These are phyloP conservation scores for Myotis vivesi DNA, from an alignment of 2,797 vertebrate species.

Conservation along the genomic window DNA sequence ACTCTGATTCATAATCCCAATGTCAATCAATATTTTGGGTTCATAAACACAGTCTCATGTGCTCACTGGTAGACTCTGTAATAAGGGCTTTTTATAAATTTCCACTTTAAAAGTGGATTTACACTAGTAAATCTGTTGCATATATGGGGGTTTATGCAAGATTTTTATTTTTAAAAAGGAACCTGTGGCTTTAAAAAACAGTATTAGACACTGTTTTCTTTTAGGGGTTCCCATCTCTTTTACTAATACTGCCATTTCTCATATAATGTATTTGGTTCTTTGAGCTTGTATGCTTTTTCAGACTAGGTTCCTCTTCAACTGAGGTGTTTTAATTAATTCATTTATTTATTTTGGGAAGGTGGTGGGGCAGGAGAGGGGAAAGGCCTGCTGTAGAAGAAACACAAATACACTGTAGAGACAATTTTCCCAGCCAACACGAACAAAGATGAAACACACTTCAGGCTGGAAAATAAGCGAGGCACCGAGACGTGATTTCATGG, in stretches of 20 bases:
- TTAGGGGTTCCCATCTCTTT: neutral
- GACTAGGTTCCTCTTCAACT: slow-evolving; percentile 7
- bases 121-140: neutral
- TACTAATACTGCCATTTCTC: neutral
- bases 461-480: slow-evolving; percentile 46
- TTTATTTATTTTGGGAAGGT: slow-evolving; percentile 42
- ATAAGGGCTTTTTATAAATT: slow-evolving; percentile 10
- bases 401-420: slow-evolving; percentile 20
- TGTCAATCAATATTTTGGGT: slow-evolving; percentile 19
- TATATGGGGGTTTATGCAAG: neutral
- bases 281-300: slow-evolving; percentile 41
- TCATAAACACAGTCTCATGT: slow-evolving; percentile 23
- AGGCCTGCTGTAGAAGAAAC: neutral
- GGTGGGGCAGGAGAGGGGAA: neutral
- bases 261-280: neutral
- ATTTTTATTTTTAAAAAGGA: slow-evolving; percentile 38
- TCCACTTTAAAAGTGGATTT: slow-evolving; percentile 47
- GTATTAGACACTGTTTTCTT: neutral
- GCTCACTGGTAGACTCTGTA: neutral
- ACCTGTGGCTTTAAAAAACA: neutral
- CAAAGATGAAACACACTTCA: slow-evolving; percentile 64
- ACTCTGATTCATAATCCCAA: slow-evolving; percentile 9
- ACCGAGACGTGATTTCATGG: slow-evolving; percentile 9
- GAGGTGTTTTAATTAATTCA: slow-evolving; percentile 51
- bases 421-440: slow-evolving; percentile 53